Percentiles rank a stretch among this genome's conserved stretches.
These are phyloP conservation scores for Prosapia bicincta DNA, from an alignment of 2,888 invertebrate genomes.

Conservation along the genomic window DNA sequence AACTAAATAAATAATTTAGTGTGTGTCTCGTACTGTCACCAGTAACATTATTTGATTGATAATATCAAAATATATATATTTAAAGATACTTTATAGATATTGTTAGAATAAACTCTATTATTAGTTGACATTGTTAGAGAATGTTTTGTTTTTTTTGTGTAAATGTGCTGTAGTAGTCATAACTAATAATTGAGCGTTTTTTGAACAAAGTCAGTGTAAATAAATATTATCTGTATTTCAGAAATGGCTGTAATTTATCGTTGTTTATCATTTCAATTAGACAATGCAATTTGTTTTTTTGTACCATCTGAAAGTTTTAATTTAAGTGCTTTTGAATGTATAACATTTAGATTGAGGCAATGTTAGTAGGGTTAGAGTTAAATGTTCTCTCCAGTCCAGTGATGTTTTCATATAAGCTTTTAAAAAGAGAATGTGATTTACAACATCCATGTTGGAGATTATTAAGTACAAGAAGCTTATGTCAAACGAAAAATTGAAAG, in stretches of 20 bases:
- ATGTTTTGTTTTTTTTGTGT: constrained; percentile 16
- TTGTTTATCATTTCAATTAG: constrained; percentile 7
- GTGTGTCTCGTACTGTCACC: background rate
- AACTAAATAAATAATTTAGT: background rate
- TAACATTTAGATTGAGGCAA: constrained; percentile 6
- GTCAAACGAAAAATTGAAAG: too few relatives aligned
- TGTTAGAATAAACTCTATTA: constrained; percentile 12
- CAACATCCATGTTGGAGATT: background rate
- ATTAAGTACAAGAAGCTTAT: background rate
- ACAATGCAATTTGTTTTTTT: constrained; percentile 23
- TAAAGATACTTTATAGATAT: background rate
- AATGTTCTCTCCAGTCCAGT: constrained; percentile 6
- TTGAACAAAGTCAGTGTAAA: constrained; percentile 13
- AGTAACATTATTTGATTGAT: background rate
- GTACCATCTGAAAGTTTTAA: constrained; percentile 3
- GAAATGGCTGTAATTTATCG: constrained; percentile 9
- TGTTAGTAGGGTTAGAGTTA: constrained; percentile 8
- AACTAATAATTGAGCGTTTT: constrained; percentile 14
- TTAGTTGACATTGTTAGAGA: constrained; percentile 16
- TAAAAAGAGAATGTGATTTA: background rate
- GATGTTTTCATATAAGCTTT: constrained; percentile 2
- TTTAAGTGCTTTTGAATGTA: constrained; percentile 26
- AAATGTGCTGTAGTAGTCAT: constrained; percentile 19
- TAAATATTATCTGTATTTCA: constrained; percentile 10
- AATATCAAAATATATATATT: background rate